Evolutionary conservation across 1,140 invertebrate genomes (phyloP).

Genomic region (Tetragonula clypearis): DNA sequence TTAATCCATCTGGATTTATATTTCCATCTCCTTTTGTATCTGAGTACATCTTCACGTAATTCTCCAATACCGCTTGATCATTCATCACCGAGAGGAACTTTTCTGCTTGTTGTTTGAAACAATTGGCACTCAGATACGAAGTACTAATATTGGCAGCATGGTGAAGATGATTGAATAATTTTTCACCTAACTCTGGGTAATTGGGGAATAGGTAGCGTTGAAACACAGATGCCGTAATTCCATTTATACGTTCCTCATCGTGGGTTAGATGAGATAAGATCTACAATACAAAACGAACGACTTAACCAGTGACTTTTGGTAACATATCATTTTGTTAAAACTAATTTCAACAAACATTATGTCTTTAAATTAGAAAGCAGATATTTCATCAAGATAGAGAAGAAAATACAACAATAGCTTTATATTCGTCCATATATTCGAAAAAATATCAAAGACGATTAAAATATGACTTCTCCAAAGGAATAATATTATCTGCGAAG

Average conservation of each 20-base stretch:
- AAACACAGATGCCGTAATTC: conserved; percentile 83
- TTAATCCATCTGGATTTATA: conserved; percentile 84
- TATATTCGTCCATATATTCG: neutral
- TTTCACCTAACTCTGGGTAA: conserved; percentile 87
- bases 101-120: conserved; percentile 88
- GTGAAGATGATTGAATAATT: conserved; percentile 86
- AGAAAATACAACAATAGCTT: neutral
- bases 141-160: conserved; percentile 84
- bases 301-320: conserved; percentile 11
- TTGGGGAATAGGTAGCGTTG: conserved; percentile 90
- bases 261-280: conserved; percentile 84
- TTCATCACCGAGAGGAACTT: conserved; percentile 86
- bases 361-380: neutral
- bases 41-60: conserved; percentile 86
- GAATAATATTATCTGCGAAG: conserved; percentile 13
- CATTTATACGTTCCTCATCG: conserved; percentile 85
- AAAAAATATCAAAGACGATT: neutral
- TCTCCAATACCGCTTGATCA: conserved; percentile 85
- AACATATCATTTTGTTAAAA: conserved; percentile 29
- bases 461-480: neutral
- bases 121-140: conserved; percentile 83
- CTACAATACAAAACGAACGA: conserved; percentile 82
- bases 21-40: conserved; percentile 79
- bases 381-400: neutral
- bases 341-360: neutral